Conservation (phyloP, 1,140 invertebrate species). For the Calephelis nemesis region DNA sequence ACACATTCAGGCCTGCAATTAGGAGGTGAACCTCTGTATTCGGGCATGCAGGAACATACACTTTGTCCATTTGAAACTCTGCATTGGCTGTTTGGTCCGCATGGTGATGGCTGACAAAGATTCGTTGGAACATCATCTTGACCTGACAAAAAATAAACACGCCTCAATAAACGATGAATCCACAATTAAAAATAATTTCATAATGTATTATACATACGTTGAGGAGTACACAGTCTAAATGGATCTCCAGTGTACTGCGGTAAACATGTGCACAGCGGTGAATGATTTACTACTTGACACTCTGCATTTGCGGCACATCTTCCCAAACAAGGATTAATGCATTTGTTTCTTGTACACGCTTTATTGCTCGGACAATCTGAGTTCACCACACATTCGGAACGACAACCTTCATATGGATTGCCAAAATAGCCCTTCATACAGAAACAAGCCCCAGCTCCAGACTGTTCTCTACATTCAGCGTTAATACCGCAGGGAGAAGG, state of each 20-base stretch:
- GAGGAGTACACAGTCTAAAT: constrained; percentile 78
- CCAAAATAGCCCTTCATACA: constrained; percentile 79
- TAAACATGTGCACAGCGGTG: constrained; percentile 88
- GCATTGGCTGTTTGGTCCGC: constrained; percentile 85
- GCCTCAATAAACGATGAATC: too few species aligned
- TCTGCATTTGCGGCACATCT: constrained; percentile 87
- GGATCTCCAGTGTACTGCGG: constrained; percentile 86
- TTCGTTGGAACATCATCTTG: constrained; percentile 63
- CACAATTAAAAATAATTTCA: not conserved
- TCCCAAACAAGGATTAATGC: constrained; percentile 85
- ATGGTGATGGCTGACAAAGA: constrained; percentile 84
- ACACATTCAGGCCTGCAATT: constrained; percentile 87
- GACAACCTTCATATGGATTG: constrained; percentile 78
- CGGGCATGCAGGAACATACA: constrained; percentile 82
- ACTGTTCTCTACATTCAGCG: constrained; percentile 80
- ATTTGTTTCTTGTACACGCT: constrained; percentile 86
- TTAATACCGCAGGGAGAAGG: constrained; percentile 82
- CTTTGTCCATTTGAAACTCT: constrained; percentile 79
- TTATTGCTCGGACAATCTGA: constrained; percentile 82
- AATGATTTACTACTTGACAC: constrained; percentile 87
- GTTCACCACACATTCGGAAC: constrained; percentile 78
- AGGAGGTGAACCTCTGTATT: constrained; percentile 83
- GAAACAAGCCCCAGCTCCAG: constrained; percentile 79
- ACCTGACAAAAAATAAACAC: constrained; percentile 45
- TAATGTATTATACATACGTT: constrained; percentile 48